Conservation (phyloP, 2,888 invertebrate genomes). For the Euzetes globulus region DNA sequence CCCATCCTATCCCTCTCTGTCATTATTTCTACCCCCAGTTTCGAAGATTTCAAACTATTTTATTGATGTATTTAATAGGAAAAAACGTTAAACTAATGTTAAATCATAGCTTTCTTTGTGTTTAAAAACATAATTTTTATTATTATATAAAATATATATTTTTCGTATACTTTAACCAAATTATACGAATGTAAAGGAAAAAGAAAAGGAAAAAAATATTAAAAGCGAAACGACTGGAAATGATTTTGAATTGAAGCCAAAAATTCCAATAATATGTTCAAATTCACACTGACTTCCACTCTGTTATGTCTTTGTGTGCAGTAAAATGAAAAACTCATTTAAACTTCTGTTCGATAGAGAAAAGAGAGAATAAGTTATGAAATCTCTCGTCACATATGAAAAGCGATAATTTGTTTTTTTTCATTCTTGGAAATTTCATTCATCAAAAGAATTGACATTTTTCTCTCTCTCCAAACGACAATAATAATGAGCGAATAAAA, state of each 20-base stretch:
- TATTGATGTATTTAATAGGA: not conserved
- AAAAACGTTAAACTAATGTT: conserved; percentile 3
- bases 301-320: too few species aligned
- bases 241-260: not conserved
- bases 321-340: too few species aligned
- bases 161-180: not conserved
- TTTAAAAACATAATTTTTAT: not conserved
- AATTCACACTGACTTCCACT: not conserved
- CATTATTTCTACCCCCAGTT: not conserved
- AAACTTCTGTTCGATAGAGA: too few species aligned
- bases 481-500: too few species aligned
- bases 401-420: not conserved
- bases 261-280: not conserved
- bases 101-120: not conserved
- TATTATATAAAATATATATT: not conserved
- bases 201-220: not conserved
- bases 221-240: not conserved
- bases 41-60: not conserved
- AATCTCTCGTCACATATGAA: not conserved
- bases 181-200: not conserved
- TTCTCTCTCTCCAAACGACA: not conserved
- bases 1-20: not conserved
- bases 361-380: not conserved
- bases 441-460: not conserved
- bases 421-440: not conserved